Evolutionary conservation across 2,113 vertebrate genomes (phyloP).

Genomic region (Camelus dromedarius): DNA sequence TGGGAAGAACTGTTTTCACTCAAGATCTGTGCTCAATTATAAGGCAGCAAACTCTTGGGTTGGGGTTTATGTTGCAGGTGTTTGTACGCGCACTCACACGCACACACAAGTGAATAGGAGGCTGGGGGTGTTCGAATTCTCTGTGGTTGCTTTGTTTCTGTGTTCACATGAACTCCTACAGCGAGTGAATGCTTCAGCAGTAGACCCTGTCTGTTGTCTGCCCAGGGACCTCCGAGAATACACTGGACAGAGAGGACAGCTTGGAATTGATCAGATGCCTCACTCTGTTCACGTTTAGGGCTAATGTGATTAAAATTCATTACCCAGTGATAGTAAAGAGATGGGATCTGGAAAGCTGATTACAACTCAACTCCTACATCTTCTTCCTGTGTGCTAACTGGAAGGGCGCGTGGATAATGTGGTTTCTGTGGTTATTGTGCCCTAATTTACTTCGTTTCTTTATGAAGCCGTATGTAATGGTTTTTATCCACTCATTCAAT

Average conservation of each 20-base stretch:
- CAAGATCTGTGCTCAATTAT: background rate
- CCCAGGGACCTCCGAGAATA: background rate
- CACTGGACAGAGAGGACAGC: background rate
- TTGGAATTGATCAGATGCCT: background rate
- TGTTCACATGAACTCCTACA: background rate
- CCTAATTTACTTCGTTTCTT: background rate
- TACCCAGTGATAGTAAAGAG: background rate
- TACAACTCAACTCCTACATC: background rate
- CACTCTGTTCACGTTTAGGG: background rate
- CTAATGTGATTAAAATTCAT: background rate
- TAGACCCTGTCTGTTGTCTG: background rate
- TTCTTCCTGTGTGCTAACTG: background rate
- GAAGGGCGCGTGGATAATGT: background rate
- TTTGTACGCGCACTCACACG: background rate
- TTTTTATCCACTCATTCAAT: background rate
- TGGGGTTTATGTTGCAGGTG: background rate
- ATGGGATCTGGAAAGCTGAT: background rate
- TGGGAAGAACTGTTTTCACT: background rate
- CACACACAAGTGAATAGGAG: background rate
- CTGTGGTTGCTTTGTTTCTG: background rate
- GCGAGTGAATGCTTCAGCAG: background rate
- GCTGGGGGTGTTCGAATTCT: background rate
- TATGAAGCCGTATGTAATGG: background rate
- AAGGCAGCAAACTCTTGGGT: background rate
- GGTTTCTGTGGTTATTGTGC: background rate